Percentiles rank a stretch among this genome's conserved stretches.
Conservation (phyloP, 2,888 invertebrate genomes). For the Aricia artaxerxes region DNA sequence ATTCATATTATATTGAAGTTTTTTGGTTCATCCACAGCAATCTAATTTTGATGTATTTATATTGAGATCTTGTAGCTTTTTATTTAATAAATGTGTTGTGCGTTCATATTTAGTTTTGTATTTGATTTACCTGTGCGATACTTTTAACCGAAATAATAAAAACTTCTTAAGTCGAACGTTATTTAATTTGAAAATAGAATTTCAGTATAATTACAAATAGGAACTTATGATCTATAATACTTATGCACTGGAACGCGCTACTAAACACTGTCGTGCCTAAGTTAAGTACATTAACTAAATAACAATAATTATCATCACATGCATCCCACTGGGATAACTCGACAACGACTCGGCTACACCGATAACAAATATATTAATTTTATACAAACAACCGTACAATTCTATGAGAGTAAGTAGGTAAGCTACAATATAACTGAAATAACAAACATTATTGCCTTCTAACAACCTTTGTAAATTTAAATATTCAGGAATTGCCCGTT, state of each 20-base stretch:
- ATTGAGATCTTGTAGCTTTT: conserved; percentile 64
- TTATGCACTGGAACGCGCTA: conserved; percentile 36
- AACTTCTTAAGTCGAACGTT: conserved; percentile 11
- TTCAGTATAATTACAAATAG: conserved; percentile 22
- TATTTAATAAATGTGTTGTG: conserved; percentile 60
- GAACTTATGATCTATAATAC: conserved; percentile 39
- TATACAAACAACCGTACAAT: background rate
- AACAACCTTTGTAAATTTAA: background rate
- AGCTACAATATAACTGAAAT: background rate
- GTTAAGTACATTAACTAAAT: conserved; percentile 29
- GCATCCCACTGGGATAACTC: conserved; percentile 24
- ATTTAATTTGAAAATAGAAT: conserved; percentile 26
- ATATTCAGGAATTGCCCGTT: background rate
- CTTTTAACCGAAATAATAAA: background rate
- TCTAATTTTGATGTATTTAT: conserved; percentile 35
- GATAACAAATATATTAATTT: background rate
- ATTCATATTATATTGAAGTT: background rate
- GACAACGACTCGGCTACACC: background rate
- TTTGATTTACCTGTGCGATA: background rate
- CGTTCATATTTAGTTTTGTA: conserved; percentile 44
- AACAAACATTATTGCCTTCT: background rate
- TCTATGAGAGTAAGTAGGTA: conserved; percentile 1
- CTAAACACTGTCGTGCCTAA: conserved; percentile 26
- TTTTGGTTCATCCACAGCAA: conserved; percentile 18
- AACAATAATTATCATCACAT: conserved; percentile 23